A percentile compares a stretch with the other conserved stretches of the same genome.
phyloP scores from a whole-genome alignment of 2,888 invertebrate species.

The Eurytoma adleriae region DNA sequence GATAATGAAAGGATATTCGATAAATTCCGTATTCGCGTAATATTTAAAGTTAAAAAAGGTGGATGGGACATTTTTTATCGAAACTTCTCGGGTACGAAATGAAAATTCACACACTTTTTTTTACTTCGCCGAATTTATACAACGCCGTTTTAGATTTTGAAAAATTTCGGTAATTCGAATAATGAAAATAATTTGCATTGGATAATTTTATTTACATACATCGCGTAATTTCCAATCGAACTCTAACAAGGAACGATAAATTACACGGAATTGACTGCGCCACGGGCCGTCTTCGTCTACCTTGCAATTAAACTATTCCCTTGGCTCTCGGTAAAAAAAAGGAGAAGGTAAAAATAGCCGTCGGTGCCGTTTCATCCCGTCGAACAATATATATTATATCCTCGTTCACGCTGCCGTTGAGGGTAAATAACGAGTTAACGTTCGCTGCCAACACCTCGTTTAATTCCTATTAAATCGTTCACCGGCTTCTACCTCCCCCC shows the following conservation, averaged over 20 bases:
- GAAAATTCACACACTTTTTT: not conserved
- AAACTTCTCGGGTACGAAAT: not conserved
- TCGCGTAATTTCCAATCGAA: slow-evolving; percentile 6
- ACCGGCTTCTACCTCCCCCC: slow-evolving; percentile 45
- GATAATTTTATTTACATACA: too few species aligned
- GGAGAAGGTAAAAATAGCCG: not conserved
- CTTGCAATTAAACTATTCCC: slow-evolving; percentile 53
- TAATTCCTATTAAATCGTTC: slow-evolving; percentile 65
- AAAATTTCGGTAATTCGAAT: too few species aligned
- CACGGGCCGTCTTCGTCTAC: slow-evolving; percentile 7
- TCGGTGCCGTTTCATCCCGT: slow-evolving; percentile 14
- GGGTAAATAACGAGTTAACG: slow-evolving; percentile 65
- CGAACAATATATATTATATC: slow-evolving; percentile 43
- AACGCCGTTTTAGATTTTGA: too few species aligned
- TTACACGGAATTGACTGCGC: slow-evolving; percentile 7
- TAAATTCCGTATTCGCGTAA: too few species aligned
- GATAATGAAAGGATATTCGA: not conserved
- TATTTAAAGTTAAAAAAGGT: too few species aligned
- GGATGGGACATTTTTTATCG: not conserved
- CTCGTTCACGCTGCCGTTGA: slow-evolving; percentile 43
- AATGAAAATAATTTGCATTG: too few species aligned
- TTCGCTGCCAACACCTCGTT: slow-evolving; percentile 64
- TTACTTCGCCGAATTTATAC: too few species aligned
- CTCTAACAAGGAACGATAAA: slow-evolving; percentile 25
- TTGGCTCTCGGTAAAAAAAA: slow-evolving; percentile 12